Conservation (phyloP, 53 echinoderm and acorn worm species). For the Paracentrotus lividus region DNA sequence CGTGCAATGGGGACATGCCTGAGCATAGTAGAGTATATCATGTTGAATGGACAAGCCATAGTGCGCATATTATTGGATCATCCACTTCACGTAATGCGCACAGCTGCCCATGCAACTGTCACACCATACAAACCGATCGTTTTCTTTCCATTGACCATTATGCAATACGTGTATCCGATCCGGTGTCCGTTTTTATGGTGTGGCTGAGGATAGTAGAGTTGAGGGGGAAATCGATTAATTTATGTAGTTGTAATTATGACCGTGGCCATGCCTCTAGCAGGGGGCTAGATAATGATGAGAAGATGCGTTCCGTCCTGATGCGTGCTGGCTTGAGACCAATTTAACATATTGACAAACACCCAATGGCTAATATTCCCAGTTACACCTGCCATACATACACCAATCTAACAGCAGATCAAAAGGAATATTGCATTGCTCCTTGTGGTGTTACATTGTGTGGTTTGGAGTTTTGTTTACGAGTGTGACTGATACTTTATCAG, state of each 20-base stretch:
- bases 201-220: no score
- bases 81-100: not conserved
- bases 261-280: slow-evolving; percentile 30
- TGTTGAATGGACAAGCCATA: not conserved
- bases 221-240: slow-evolving; percentile 53
- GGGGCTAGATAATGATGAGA: slow-evolving; percentile 13
- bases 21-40: not conserved
- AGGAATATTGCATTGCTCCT: no score
- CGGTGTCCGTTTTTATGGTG: no score
- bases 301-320: slow-evolving; percentile 18
- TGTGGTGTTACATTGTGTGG: no score
- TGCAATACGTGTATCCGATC: no score
- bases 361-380: not conserved
- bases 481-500: no score
- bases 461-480: no score
- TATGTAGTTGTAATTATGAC: slow-evolving; percentile 58
- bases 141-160: no score
- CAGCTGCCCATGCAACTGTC: slow-evolving; percentile 28
- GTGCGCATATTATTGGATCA: not conserved
- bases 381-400: no score
- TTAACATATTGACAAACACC: slow-evolving; percentile 8
- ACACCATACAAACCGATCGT: no score
- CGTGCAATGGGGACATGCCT: not conserved
- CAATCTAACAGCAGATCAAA: no score
- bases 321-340: not conserved